These are phyloP conservation scores for Buphagus erythrorhynchus DNA, from an alignment of 2,797 vertebrate species.

Conservation along the genomic window DNA sequence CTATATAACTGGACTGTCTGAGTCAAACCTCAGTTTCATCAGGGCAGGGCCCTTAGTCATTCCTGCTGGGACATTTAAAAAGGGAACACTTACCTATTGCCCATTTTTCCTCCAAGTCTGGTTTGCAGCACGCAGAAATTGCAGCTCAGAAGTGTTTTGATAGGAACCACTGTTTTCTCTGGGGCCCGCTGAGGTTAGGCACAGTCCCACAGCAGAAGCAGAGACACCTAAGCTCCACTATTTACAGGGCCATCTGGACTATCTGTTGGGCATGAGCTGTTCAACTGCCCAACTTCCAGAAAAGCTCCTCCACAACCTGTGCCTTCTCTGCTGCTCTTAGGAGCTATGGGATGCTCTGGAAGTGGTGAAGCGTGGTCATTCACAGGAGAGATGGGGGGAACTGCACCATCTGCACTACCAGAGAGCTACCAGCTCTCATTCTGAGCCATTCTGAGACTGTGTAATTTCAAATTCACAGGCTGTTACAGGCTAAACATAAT, in stretches of 20 bases:
- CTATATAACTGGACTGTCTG: background rate
- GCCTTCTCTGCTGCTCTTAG: background rate
- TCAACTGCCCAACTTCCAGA: background rate
- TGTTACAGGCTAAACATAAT: background rate
- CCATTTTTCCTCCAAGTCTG: background rate
- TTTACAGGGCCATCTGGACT: background rate
- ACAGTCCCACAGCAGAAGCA: background rate
- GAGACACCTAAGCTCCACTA: background rate
- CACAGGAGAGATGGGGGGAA: background rate
- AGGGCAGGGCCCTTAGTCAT: background rate
- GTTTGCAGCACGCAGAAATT: background rate
- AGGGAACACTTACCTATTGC: background rate
- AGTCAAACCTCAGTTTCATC: background rate
- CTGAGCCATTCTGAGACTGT: background rate
- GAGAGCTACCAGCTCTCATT: background rate
- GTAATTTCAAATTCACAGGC: background rate
- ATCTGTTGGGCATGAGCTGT: background rate
- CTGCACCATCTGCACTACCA: background rate
- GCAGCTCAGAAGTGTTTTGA: background rate
- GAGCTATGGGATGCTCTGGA: background rate
- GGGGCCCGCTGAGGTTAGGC: background rate
- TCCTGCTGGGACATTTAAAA: background rate
- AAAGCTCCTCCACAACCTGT: background rate
- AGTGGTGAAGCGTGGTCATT: fast-evolving
- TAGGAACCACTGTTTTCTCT: background rate